phyloP scores from a whole-genome alignment of 2,888 invertebrate genomes.

The Danaus chrysippus region DNA sequence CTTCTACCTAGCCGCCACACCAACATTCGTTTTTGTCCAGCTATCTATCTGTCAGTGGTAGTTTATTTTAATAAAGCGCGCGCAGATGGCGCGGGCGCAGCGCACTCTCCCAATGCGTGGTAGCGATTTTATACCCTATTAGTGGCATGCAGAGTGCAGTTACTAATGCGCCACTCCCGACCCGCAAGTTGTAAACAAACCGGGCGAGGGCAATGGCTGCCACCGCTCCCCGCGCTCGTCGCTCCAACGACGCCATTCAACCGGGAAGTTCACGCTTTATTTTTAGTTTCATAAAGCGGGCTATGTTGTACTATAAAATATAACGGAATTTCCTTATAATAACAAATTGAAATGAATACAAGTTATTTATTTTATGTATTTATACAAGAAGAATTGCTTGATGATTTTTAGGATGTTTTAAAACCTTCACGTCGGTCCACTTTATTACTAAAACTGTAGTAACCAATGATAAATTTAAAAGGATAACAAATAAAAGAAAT shows the following conservation, averaged over 20 bases:
- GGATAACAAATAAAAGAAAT: neutral
- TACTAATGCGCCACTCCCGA: slow-evolving; percentile 43
- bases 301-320: slow-evolving; percentile 42
- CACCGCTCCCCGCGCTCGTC: slow-evolving; percentile 68
- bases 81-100: slow-evolving; percentile 72
- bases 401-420: neutral
- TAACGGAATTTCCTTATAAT: slow-evolving; percentile 33
- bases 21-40: slow-evolving; percentile 53
- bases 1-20: slow-evolving; percentile 67
- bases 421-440: neutral
- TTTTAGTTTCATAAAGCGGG: slow-evolving; percentile 68
- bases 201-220: slow-evolving; percentile 76
- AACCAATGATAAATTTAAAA: neutral
- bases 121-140: slow-evolving; percentile 58
- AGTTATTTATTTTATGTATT: neutral
- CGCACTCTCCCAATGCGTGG: slow-evolving; percentile 27
- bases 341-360: slow-evolving; percentile 3
- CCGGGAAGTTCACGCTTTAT: slow-evolving; percentile 77
- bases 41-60: slow-evolving; percentile 60
- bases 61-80: slow-evolving; percentile 72
- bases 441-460: neutral
- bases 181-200: slow-evolving; percentile 74
- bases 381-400: neutral
- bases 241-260: slow-evolving; percentile 72
- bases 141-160: slow-evolving; percentile 54